Base-by-base conservation (phyloP, 2,113 vertebrate genomes). In the Notothenia rossii region DNA sequence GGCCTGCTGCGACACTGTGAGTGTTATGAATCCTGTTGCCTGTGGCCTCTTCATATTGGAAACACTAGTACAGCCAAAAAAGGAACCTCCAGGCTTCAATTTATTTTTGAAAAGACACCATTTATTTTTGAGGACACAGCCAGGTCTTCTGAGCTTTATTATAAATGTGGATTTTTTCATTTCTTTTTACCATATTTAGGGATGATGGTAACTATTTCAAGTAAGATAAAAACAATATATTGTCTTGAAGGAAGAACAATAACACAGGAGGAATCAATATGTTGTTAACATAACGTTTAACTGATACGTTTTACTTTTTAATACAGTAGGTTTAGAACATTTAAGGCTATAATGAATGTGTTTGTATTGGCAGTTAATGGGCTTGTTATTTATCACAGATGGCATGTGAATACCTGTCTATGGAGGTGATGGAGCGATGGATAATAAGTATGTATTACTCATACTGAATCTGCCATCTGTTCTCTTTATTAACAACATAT, bases 341-440 rank as follows among this genome's bases (percentile, higher is more conserved):
- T 7, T 50, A 17, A 71, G 20, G 5, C 7, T 75, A 3, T 6
- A 17, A 10, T 53, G 46, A 74, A 45, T 25, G 13, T 62, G 14
- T 59, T 7, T 36, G 15, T 10, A 6, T 13, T 75, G 33, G 5
- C 20, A 29, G 51, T 85, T 84, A 63, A 85, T 61, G 18, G 22
- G 3, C 4, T 54, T 70, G 46, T 54, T 86, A 29, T 87, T 84
- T 22, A 76, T 33, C 61, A 60, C 93, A 99, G 98, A 96, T 98
- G 92, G 94, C 96, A 8, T 99, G 97, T 58, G 98, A 99, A 91
- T 99, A 97, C 88, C 93, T 99, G 65, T 94, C 98, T 1, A 87
- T 97, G 93, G 97, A 99, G 67, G 94, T 95, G 78, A 97, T 99
- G 95, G 98, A 99, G 87, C 95, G 96, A 59, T 99, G 98, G 97